A percentile compares a stretch with the other conserved stretches of the same genome.
Evolutionary conservation across 2,113 vertebrate genomes (phyloP).

Genomic region (Aplodontia rufa): DNA sequence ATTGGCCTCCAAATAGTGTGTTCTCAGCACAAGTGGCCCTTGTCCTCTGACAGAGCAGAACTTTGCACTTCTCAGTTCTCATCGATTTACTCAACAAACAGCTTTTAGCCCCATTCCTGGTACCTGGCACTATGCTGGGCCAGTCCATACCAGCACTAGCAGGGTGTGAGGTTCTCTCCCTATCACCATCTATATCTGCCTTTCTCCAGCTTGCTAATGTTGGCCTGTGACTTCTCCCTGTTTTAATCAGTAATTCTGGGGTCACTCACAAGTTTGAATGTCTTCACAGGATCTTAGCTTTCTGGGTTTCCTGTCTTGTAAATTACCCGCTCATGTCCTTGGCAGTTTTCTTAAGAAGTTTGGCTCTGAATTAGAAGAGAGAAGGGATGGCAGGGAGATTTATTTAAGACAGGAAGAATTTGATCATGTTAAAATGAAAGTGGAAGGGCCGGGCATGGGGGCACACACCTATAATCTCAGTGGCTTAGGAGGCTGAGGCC

Average conservation of each 20-base stretch:
- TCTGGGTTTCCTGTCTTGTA: background rate
- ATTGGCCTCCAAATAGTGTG: background rate
- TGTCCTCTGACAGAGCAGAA: background rate
- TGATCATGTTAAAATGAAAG: background rate
- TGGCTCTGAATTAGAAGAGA: background rate
- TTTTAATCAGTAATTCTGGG: background rate
- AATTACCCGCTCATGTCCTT: background rate
- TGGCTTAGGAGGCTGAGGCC: too few species aligned
- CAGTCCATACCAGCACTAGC: background rate
- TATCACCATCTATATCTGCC: background rate
- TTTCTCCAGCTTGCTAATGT: background rate
- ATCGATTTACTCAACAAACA: background rate
- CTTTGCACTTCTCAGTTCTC: background rate
- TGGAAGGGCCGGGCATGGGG: too few species aligned
- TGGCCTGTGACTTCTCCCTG: background rate
- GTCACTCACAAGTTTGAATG: background rate
- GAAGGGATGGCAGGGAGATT: background rate
- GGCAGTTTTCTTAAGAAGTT: conserved; percentile 10
- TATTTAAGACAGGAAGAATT: background rate
- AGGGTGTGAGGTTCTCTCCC: background rate
- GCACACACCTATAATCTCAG: too few species aligned
- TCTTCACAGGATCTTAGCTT: background rate
- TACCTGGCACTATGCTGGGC: background rate
- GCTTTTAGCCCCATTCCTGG: background rate
- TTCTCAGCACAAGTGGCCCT: background rate